Conservation (phyloP, 2,113 vertebrate species). For the Channa argus region DNA sequence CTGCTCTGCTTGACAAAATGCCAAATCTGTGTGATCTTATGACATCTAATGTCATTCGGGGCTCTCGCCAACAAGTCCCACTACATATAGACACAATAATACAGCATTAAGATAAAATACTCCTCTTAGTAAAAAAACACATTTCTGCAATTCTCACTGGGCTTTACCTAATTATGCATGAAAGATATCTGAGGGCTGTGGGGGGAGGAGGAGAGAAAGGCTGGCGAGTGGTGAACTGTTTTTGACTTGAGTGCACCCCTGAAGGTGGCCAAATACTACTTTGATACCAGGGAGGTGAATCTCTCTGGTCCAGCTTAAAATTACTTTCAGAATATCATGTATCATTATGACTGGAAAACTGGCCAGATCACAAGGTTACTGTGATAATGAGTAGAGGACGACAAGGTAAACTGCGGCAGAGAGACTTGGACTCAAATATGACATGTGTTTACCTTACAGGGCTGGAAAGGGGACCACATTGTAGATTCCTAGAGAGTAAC, state of each 20-base stretch:
- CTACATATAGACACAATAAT: conserved; percentile 29
- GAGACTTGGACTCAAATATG: conserved; percentile 52
- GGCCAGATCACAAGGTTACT: conserved; percentile 72
- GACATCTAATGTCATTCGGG: conserved; percentile 9
- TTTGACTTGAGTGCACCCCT: conserved; percentile 54
- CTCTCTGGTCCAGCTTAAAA: conserved; percentile 60
- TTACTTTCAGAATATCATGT: conserved; percentile 60
- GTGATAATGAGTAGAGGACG: conserved; percentile 73
- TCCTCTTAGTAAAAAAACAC: conserved; percentile 33
- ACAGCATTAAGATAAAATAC: conserved; percentile 34
- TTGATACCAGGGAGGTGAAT: conserved; percentile 72
- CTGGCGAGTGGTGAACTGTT: conserved; percentile 50
- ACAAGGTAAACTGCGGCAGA: conserved; percentile 62
- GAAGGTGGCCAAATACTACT: conserved; percentile 61
- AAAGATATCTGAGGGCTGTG: conserved; percentile 62
- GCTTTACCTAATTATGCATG: conserved; percentile 74
- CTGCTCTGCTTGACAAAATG: conserved; percentile 18
- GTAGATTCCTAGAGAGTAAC: conserved; percentile 57
- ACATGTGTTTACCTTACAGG: conserved; percentile 55
- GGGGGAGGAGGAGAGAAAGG: conserved; percentile 44
- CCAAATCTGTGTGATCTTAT: conserved; percentile 31
- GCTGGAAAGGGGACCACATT: conserved; percentile 31
- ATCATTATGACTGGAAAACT: conserved; percentile 64
- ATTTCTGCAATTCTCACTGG: conserved; percentile 53
- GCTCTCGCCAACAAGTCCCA: conserved; percentile 13